Conservation (phyloP, 1,140 invertebrate species). For the Laupala kohalensis region DNA sequence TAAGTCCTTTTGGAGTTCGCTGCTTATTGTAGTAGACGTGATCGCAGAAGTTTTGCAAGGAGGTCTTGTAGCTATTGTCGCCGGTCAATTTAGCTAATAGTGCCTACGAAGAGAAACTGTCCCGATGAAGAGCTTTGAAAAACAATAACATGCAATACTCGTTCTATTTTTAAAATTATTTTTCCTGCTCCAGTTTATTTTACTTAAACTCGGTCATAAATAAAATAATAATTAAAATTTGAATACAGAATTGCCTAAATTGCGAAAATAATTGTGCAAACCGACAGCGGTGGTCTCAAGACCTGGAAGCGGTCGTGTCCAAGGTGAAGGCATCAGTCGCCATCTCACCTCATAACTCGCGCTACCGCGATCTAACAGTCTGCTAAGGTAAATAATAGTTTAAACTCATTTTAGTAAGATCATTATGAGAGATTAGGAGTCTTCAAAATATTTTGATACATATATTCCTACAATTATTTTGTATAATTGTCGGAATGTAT, state of each 20-base stretch:
- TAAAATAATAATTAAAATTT: neutral
- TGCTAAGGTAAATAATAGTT: too few relatives aligned
- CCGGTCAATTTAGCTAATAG: slow-evolving; percentile 34
- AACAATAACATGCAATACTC: neutral
- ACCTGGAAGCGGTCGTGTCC: too few relatives aligned
- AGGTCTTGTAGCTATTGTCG: slow-evolving; percentile 29
- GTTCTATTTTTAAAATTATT: slow-evolving; percentile 17
- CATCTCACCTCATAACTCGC: too few relatives aligned
- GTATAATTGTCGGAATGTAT: too few relatives aligned
- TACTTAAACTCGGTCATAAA: slow-evolving; percentile 14
- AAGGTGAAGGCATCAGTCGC: too few relatives aligned
- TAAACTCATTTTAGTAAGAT: too few relatives aligned
- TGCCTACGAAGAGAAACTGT: slow-evolving; percentile 23
- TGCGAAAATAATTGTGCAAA: too few relatives aligned
- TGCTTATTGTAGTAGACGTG: slow-evolving; percentile 31
- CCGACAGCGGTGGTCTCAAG: too few relatives aligned
- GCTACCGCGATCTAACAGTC: too few relatives aligned
- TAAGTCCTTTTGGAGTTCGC: slow-evolving; percentile 38
- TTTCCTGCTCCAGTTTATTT: slow-evolving; percentile 15
- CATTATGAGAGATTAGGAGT: too few relatives aligned
- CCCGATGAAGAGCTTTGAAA: neutral
- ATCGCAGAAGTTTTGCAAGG: slow-evolving; percentile 36
- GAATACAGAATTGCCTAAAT: neutral
- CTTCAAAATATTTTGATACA: too few relatives aligned
- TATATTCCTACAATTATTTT: too few relatives aligned